phyloP scores from a whole-genome alignment of 1,140 invertebrate genomes.

The Orussus abietinus region DNA sequence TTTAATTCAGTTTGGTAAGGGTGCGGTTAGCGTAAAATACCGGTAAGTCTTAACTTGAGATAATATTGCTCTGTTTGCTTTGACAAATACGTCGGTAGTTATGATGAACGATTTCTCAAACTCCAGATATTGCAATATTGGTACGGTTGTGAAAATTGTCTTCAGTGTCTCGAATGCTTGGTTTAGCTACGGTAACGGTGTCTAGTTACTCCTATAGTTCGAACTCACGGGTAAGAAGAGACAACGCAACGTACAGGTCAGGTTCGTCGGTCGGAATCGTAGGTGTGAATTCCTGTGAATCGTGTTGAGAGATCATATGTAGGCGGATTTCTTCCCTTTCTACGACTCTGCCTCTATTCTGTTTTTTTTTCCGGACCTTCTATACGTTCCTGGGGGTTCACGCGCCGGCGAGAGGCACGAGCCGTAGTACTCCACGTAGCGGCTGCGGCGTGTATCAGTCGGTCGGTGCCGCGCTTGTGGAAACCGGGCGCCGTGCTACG shows the following conservation, averaged over 20 bases:
- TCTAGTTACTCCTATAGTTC: too few relatives aligned
- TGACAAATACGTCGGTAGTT: conserved; percentile 21
- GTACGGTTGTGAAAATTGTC: conserved; percentile 11
- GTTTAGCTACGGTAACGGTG: too few relatives aligned
- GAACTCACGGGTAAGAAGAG: too few relatives aligned
- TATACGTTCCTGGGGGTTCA: too few relatives aligned
- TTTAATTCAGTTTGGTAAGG: conserved; percentile 28
- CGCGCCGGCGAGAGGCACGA: too few relatives aligned
- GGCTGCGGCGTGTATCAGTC: too few relatives aligned
- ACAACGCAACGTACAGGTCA: too few relatives aligned
- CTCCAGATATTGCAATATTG: conserved; percentile 23
- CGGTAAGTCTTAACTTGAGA: conserved; percentile 21
- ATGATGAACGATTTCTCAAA: conserved; percentile 19
- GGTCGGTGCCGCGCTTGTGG: not conserved
- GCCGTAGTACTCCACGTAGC: too few relatives aligned
- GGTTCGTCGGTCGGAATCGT: too few relatives aligned
- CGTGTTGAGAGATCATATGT: too few relatives aligned
- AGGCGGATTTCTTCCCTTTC: conserved; percentile 16
- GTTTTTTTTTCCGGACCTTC: too few relatives aligned
- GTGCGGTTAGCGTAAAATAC: conserved; percentile 27
- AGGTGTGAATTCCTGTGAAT: too few relatives aligned
- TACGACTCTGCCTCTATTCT: conserved; percentile 21
- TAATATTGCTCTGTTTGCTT: conserved; percentile 20
- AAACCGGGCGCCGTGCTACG: conserved; percentile 5
- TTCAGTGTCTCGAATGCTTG: conserved; percentile 21